phyloP scores from a whole-genome alignment of 1,140 invertebrate species.

The Cyclargus thomasi region DNA sequence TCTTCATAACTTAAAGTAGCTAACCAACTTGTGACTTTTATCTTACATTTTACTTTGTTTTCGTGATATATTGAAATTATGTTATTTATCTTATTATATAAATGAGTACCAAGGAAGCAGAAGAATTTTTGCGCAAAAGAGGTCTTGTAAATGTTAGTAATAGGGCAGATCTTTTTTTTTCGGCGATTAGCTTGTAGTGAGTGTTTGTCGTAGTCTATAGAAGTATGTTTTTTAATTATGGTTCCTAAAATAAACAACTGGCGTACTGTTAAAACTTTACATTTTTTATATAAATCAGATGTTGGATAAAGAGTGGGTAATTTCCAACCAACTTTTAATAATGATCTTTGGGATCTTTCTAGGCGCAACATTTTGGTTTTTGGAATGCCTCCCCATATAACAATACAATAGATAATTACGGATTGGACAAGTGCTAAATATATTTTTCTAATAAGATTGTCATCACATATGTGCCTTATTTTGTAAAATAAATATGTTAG shows the following conservation, averaged over 20 bases:
- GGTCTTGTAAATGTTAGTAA: neutral
- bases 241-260: slow-evolving; percentile 14
- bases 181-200: neutral
- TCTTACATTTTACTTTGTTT: slow-evolving; percentile 1
- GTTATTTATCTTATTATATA: neutral
- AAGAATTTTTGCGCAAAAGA: slow-evolving; percentile 6
- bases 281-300: too few relatives aligned
- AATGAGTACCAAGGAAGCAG: neutral
- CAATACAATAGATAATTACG: neutral
- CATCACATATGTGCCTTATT: neutral
- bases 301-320: too few relatives aligned
- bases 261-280: slow-evolving; percentile 8
- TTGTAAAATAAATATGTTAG: neutral
- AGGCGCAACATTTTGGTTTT: neutral
- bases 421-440: neutral
- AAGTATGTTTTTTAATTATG: slow-evolving; percentile 14
- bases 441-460: neutral
- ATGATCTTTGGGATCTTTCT: too few relatives aligned
- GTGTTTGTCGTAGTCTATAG: slow-evolving; percentile 6
- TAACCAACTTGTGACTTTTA: too few relatives aligned
- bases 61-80: slow-evolving; percentile 5
- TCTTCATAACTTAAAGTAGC: too few relatives aligned
- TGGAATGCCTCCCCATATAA: neutral
- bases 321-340: too few relatives aligned
- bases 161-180: slow-evolving; percentile 10